These are phyloP conservation scores for Girardia tigrina DNA, from an alignment of 2,888 invertebrate genomes.

Conservation along the genomic window DNA sequence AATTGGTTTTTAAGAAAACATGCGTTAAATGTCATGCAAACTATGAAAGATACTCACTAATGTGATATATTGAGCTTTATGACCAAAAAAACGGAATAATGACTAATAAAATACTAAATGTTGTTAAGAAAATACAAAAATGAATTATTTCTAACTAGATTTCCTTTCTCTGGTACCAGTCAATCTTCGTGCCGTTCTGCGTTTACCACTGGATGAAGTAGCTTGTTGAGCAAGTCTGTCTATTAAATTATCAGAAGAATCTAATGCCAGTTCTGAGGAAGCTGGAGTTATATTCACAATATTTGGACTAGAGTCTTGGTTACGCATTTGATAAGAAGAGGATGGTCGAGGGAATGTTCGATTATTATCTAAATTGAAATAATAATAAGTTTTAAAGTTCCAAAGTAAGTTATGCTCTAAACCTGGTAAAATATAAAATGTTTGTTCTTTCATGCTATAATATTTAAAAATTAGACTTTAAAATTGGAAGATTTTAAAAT, in stretches of 20 bases:
- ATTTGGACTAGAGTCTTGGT: not conserved
- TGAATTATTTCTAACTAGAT: not conserved
- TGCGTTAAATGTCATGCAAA: not conserved
- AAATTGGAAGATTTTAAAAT: too few species aligned
- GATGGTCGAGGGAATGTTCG: not conserved
- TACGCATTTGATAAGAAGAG: slow-evolving; percentile 6
- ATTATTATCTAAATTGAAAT: too few species aligned
- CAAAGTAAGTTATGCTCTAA: too few species aligned
- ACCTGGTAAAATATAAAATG: too few species aligned
- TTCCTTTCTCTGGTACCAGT: not conserved
- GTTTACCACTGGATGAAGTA: not conserved
- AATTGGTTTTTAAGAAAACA: too few species aligned
- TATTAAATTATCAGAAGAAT: not conserved
- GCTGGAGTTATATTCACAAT: not conserved
- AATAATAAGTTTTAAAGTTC: too few species aligned
- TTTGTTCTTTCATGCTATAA: too few species aligned
- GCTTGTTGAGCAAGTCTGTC: not conserved
- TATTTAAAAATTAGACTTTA: too few species aligned
- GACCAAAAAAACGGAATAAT: not conserved
- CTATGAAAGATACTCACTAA: not conserved
- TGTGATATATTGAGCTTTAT: not conserved
- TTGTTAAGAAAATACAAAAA: not conserved
- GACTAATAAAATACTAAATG: not conserved
- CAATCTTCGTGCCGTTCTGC: not conserved
- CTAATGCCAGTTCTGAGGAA: not conserved